Conservation (phyloP, 2,888 invertebrate genomes). For the Cistogaster globosa region DNA sequence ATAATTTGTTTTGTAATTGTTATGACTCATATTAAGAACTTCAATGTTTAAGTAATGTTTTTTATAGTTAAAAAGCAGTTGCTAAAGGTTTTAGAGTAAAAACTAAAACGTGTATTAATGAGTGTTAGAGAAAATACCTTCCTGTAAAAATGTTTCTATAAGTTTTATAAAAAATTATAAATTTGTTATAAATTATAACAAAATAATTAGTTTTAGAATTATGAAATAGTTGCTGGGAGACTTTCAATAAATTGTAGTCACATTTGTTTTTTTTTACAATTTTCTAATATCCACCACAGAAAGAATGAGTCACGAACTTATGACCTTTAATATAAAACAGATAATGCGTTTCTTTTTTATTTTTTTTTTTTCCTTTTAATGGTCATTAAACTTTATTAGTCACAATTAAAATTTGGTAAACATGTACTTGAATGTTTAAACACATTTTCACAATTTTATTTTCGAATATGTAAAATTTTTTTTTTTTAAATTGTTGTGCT, state of each 20-base stretch:
- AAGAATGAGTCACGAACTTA: conserved; percentile 30
- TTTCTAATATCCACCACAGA: background rate
- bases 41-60: conserved; percentile 50
- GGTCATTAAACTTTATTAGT: conserved; percentile 43
- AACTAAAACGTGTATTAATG: conserved; percentile 47
- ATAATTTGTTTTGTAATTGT: conserved; percentile 59
- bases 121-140: conserved; percentile 33
- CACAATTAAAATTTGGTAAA: conserved; percentile 15
- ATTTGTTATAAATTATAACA: too few relatives aligned
- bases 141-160: conserved; percentile 9
- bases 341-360: conserved; percentile 23
- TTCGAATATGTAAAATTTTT: too few relatives aligned
- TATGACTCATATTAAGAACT: conserved; percentile 65
- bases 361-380: conserved; percentile 11
- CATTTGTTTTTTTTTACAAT: background rate
- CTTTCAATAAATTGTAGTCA: too few relatives aligned
- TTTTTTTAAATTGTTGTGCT: too few relatives aligned
- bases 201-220: too few relatives aligned
- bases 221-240: too few relatives aligned
- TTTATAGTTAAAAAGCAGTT: conserved; percentile 33
- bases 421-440: background rate
- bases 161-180: background rate
- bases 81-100: conserved; percentile 14
- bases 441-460: too few relatives aligned
- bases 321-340: too few relatives aligned